Conservation (phyloP, 2,888 invertebrate genomes). For the Phortica magna region DNA sequence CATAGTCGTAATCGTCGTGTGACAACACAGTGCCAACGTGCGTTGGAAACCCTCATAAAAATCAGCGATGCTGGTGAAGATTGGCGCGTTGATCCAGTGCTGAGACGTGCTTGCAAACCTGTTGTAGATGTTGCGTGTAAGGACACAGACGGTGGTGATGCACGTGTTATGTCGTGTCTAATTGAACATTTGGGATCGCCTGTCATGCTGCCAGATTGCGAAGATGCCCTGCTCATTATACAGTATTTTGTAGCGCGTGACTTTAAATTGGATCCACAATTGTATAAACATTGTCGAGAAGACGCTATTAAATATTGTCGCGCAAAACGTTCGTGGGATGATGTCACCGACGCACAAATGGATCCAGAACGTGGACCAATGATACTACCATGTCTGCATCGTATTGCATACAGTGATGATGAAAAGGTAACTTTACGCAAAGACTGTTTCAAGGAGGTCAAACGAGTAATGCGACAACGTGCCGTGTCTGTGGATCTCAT, state of each 20-base stretch:
- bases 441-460: constrained; percentile 85
- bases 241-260: constrained; percentile 98
- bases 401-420: constrained; percentile 81
- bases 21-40: constrained; percentile 85
- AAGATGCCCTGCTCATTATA: constrained; percentile 94
- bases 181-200: constrained; percentile 93
- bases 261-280: constrained; percentile 92
- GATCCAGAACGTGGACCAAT: constrained; percentile 89
- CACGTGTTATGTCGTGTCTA: constrained; percentile 93
- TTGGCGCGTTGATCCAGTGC: constrained; percentile 95
- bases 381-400: constrained; percentile 94
- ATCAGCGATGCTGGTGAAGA: constrained; percentile 96
- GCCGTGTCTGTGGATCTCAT: constrained; percentile 95
- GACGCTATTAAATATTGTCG: constrained; percentile 92
- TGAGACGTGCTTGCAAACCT: constrained; percentile 90
- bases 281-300: constrained; percentile 91
- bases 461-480: constrained; percentile 94
- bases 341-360: constrained; percentile 80
- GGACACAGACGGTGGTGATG: constrained; percentile 86
- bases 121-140: constrained; percentile 89
- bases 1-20: constrained; percentile 82
- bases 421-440: constrained; percentile 80
- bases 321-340: constrained; percentile 87
- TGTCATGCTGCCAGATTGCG: constrained; percentile 91
- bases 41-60: constrained; percentile 88